Conservation (phyloP, 2,797 vertebrate genomes). For the Eutrigla gurnardus region DNA sequence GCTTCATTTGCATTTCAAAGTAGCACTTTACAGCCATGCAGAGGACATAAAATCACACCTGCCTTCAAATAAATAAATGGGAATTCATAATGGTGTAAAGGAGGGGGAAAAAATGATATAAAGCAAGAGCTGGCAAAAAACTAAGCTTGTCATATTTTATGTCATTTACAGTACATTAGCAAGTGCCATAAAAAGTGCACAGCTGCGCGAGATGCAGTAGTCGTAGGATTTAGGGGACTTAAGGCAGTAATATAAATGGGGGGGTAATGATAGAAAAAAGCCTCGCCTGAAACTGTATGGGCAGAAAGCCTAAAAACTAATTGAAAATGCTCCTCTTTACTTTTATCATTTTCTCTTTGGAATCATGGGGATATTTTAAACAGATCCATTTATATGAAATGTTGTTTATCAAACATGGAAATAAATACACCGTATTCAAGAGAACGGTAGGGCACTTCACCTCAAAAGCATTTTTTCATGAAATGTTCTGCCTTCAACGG, state of each 20-base stretch:
- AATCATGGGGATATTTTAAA: slow-evolving; percentile 43
- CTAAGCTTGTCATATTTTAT: slow-evolving; percentile 83
- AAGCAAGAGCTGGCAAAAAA: slow-evolving; percentile 77
- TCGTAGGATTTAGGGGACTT: slow-evolving; percentile 77
- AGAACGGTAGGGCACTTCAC: slow-evolving; percentile 7
- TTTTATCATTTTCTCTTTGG: slow-evolving; percentile 40
- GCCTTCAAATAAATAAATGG: slow-evolving; percentile 85
- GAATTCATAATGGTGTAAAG: slow-evolving; percentile 77
- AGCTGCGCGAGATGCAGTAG: slow-evolving; percentile 77
- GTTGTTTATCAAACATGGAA: slow-evolving; percentile 57
- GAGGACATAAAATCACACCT: slow-evolving; percentile 86
- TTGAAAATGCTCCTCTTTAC: slow-evolving; percentile 58
- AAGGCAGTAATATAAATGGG: slow-evolving; percentile 77
- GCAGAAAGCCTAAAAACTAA: slow-evolving; percentile 67
- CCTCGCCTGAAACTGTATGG: slow-evolving; percentile 52
- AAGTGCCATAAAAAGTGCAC: slow-evolving; percentile 82
- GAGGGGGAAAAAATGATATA: slow-evolving; percentile 71
- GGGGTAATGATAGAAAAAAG: slow-evolving; percentile 70
- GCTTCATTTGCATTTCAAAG: slow-evolving; percentile 86
- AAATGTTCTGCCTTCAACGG: slow-evolving; percentile 20
- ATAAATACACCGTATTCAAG: slow-evolving; percentile 45
- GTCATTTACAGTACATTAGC: slow-evolving; percentile 84
- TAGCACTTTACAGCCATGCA: slow-evolving; percentile 79
- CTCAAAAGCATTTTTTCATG: slow-evolving; percentile 26
- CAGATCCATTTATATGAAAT: slow-evolving; percentile 47